These are phyloP conservation scores for Resseliella maxima DNA, from an alignment of 2,888 invertebrate genomes.

Conservation along the genomic window DNA sequence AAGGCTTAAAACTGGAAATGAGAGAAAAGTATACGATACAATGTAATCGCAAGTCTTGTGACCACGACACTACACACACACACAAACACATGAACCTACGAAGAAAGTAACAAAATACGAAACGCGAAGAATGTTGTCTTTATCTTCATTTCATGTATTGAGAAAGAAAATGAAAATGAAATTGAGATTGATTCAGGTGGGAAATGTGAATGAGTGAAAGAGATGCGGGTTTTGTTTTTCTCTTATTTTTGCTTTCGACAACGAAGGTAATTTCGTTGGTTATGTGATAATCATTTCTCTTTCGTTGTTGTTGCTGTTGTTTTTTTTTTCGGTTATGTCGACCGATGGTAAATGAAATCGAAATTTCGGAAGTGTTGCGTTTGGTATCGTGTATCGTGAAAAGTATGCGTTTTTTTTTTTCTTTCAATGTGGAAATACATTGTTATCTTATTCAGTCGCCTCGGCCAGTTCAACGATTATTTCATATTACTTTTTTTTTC, in stretches of 20 bases:
- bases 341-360: neutral
- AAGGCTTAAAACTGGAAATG: slow-evolving; percentile 24
- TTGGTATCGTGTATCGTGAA: neutral
- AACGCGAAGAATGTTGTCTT: neutral
- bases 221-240: neutral
- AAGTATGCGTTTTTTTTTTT: neutral
- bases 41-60: slow-evolving; percentile 4
- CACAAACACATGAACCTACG: neutral
- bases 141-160: neutral
- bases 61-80: neutral
- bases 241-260: neutral
- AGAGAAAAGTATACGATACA: slow-evolving; percentile 33
- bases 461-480: slow-evolving; percentile 7
- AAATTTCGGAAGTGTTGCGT: slow-evolving; percentile 18
- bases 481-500: neutral
- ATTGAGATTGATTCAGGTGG: neutral
- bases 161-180: slow-evolving; percentile 37
- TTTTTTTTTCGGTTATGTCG: neutral
- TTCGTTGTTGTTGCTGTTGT: too few species aligned
- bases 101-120: slow-evolving; percentile 50
- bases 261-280: neutral
- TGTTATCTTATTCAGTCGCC: neutral
- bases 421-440: neutral
- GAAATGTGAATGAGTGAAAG: neutral
- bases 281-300: slow-evolving; percentile 40